These are phyloP conservation scores for Phyllotreta cruciferae DNA, from an alignment of 2,888 invertebrate genomes.

Conservation along the genomic window DNA sequence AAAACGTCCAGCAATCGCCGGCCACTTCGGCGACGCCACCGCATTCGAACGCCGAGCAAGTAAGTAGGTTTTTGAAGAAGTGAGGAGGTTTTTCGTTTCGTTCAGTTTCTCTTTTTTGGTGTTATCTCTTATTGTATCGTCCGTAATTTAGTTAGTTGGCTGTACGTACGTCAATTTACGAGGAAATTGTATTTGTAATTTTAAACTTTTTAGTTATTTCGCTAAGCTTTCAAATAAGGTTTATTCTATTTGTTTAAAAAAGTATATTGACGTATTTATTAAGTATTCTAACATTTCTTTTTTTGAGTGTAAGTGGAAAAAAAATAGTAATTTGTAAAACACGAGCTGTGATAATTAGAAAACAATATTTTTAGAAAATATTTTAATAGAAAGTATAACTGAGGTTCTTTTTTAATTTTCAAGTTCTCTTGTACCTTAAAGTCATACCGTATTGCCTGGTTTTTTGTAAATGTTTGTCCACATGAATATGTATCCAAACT, in stretches of 20 bases:
- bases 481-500: constrained; percentile 20
- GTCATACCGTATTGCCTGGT: constrained; percentile 3
- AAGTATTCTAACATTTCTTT: constrained; percentile 18
- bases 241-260: too few relatives aligned
- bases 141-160: background rate
- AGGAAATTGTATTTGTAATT: background rate
- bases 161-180: background rate
- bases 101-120: constrained; percentile 4
- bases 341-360: constrained; percentile 45
- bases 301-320: constrained; percentile 8
- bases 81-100: constrained; percentile 37
- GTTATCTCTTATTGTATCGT: constrained; percentile 4
- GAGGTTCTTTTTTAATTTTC: constrained; percentile 22
- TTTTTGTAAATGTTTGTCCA: constrained; percentile 26
- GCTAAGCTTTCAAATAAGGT: too few relatives aligned
- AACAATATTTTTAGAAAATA: constrained; percentile 42
- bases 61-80: constrained; percentile 57
- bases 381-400: constrained; percentile 38
- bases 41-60: constrained; percentile 52
- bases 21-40: constrained; percentile 34
- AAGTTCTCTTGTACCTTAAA: constrained; percentile 25
- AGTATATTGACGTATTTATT: constrained; percentile 20
- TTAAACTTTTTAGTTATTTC: background rate
- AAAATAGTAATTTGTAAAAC: constrained; percentile 32
- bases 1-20: constrained; percentile 51